These are phyloP conservation scores for Tamias sibiricus DNA, from an alignment of 2,113 vertebrate genomes.

Conservation along the genomic window DNA sequence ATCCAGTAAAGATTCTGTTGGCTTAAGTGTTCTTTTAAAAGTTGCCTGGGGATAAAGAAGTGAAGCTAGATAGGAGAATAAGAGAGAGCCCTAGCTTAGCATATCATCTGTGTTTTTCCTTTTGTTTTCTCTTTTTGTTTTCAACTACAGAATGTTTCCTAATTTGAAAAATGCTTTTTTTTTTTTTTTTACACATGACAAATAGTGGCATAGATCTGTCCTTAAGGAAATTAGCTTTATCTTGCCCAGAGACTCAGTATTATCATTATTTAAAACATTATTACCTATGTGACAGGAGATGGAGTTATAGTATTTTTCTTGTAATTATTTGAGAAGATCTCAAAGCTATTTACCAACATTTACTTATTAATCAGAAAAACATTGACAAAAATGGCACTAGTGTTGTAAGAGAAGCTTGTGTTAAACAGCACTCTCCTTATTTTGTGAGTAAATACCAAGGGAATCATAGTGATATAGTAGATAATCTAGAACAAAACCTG, in stretches of 20 bases:
- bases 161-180: constrained; percentile 51
- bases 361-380: constrained; percentile 57
- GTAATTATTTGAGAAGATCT: constrained; percentile 46
- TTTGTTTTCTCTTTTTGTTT: constrained; percentile 55
- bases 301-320: constrained; percentile 51
- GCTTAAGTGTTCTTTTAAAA: constrained; percentile 32
- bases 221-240: not conserved
- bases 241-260: not conserved
- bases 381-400: constrained; percentile 25
- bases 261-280: constrained; percentile 50
- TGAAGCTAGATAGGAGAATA: not conserved
- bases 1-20: not conserved
- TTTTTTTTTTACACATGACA: constrained; percentile 43
- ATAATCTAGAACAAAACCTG: constrained; percentile 37
- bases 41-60: not conserved
- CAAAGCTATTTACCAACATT: constrained; percentile 46
- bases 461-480: not conserved
- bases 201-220: constrained; percentile 9
- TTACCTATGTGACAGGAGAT: constrained; percentile 28
- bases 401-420: constrained; percentile 16
- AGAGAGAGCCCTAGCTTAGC: not conserved
- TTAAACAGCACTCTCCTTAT: constrained; percentile 29
- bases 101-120: not conserved
- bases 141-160: not conserved
- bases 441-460: constrained; percentile 48